Evolutionary conservation across 2,113 vertebrate species (phyloP).

Genomic region (Nothocercus julius): DNA sequence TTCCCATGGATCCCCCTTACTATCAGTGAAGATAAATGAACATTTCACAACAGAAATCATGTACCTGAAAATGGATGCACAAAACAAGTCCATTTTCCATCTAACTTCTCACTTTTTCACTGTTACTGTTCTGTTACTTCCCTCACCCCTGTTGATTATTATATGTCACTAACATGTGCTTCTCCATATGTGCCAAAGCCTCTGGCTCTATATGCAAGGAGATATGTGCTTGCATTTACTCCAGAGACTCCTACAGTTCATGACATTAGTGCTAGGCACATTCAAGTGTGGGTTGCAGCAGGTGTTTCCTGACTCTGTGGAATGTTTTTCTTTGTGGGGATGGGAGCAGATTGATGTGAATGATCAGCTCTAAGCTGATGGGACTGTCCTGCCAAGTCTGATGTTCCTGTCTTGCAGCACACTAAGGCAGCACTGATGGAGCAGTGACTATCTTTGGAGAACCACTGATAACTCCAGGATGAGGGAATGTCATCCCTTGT

Average conservation of each 20-base stretch:
- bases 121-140: too few relatives aligned
- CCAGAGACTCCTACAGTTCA: not conserved
- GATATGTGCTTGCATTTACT: too few relatives aligned
- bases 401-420: too few relatives aligned
- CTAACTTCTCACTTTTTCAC: too few relatives aligned
- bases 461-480: not conserved
- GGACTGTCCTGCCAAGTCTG: too few relatives aligned
- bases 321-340: not conserved
- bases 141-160: too few relatives aligned
- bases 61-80: too few relatives aligned
- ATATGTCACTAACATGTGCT: too few relatives aligned
- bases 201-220: not conserved
- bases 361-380: not conserved
- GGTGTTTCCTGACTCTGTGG: not conserved
- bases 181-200: too few relatives aligned
- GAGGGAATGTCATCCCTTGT: not conserved
- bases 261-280: not conserved
- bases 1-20: not conserved
- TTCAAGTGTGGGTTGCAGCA: not conserved
- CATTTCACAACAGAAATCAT: not conserved
- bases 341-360: not conserved
- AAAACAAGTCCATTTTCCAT: too few relatives aligned
- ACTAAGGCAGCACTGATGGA: not conserved
- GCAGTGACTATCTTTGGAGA: not conserved
- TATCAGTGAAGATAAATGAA: not conserved